These are phyloP conservation scores for Ormyrus thymus DNA, from an alignment of 2,888 invertebrate genomes.

Conservation along the genomic window DNA sequence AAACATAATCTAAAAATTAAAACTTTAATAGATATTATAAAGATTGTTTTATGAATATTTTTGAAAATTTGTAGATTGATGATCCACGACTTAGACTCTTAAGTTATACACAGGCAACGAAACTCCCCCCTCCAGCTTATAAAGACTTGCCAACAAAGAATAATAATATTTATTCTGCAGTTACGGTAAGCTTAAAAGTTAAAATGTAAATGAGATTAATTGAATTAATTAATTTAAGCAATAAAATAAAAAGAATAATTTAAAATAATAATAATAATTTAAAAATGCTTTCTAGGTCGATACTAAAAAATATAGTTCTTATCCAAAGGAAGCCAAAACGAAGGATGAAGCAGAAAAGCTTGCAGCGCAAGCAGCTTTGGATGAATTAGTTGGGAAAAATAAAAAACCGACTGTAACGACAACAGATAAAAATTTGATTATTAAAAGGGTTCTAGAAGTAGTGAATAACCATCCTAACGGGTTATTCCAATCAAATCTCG, in stretches of 20 bases:
- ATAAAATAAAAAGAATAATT: no score
- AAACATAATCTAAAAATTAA: neutral
- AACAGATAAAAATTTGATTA: slow-evolving; percentile 62
- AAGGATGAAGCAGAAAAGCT: slow-evolving; percentile 71
- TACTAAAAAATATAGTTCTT: slow-evolving; percentile 71
- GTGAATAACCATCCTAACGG: slow-evolving; percentile 74
- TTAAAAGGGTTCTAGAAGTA: slow-evolving; percentile 73
- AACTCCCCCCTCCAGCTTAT: slow-evolving; percentile 59
- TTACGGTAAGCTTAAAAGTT: slow-evolving; percentile 56
- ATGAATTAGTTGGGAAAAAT: slow-evolving; percentile 65
- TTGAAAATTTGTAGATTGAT: slow-evolving; percentile 3
- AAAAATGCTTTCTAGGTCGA: slow-evolving; percentile 4
- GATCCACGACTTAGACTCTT: slow-evolving; percentile 58
- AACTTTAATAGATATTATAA: neutral
- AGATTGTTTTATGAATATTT: neutral
- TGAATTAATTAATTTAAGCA: no score
- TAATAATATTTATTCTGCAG: slow-evolving; percentile 59
- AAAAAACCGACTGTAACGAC: slow-evolving; percentile 53
- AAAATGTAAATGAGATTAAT: no score
- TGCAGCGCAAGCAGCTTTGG: slow-evolving; percentile 74
- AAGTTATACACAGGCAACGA: slow-evolving; percentile 34
- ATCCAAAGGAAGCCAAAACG: slow-evolving; percentile 74
- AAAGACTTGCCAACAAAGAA: slow-evolving; percentile 54
- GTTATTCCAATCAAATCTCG: slow-evolving; percentile 76
- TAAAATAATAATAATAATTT: neutral